phyloP scores from a whole-genome alignment of 2,888 invertebrate genomes.

The Hyposoter didymator region DNA sequence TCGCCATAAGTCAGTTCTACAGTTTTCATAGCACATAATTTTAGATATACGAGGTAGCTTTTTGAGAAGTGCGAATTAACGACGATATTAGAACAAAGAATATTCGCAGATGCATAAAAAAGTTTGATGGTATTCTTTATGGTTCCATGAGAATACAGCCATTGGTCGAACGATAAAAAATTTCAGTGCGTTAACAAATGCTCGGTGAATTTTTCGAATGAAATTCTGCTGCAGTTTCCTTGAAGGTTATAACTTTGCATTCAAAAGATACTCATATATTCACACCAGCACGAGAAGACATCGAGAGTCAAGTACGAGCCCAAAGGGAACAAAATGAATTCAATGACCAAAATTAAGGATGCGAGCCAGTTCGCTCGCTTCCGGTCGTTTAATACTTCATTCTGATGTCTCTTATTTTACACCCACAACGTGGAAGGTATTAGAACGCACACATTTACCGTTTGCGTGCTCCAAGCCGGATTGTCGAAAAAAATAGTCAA shows the following conservation, averaged over 20 bases:
- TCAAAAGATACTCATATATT: neutral
- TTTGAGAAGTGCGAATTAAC: constrained; percentile 16
- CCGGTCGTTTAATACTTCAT: neutral
- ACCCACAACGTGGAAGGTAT: neutral
- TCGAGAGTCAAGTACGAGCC: neutral
- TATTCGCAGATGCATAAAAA: constrained; percentile 26
- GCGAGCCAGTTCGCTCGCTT: neutral
- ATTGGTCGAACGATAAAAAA: constrained; percentile 22
- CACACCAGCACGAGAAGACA: neutral
- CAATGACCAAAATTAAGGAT: too few species aligned
- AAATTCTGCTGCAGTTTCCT: neutral
- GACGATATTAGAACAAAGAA: constrained; percentile 31
- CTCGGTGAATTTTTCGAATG: constrained; percentile 12
- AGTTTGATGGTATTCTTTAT: constrained; percentile 15
- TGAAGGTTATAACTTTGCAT: neutral
- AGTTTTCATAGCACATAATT: constrained; percentile 34
- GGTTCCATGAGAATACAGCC: constrained; percentile 17
- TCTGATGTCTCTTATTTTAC: neutral
- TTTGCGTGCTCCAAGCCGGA: neutral
- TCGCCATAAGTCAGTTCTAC: constrained; percentile 9
- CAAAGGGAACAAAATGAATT: neutral
- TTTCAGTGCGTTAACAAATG: neutral
- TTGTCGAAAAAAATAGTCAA: neutral
- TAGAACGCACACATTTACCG: neutral
- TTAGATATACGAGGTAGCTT: constrained; percentile 3